Evolutionary conservation across 2,888 invertebrate genomes (phyloP).

Genomic region (Xanthia togata): DNA sequence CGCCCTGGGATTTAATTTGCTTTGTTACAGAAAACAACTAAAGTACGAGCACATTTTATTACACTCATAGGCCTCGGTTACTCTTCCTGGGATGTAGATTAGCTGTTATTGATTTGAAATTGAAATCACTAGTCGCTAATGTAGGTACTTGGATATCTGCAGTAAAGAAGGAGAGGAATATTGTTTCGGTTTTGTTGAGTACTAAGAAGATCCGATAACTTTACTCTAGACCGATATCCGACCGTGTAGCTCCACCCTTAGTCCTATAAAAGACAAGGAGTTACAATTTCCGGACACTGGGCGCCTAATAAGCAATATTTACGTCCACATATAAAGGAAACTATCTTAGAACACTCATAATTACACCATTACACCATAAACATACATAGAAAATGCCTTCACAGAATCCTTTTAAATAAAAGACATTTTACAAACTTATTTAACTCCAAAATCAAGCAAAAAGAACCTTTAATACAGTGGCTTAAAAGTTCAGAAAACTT

Average conservation of each 20-base stretch:
- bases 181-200: background rate
- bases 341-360: conserved; percentile 36
- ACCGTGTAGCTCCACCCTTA: background rate
- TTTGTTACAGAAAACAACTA: conserved; percentile 38
- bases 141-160: too few species aligned
- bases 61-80: conserved; percentile 2
- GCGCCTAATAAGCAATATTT: conserved; percentile 25
- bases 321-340: conserved; percentile 11
- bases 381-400: conserved; percentile 16
- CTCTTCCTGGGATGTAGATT: conserved; percentile 40
- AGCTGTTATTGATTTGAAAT: conserved; percentile 11
- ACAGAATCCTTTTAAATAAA: conserved; percentile 34
- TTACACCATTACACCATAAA: conserved; percentile 42
- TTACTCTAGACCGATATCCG: background rate
- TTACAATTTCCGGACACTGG: background rate
- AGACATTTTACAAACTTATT: conserved; percentile 14
- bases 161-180: background rate
- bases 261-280: conserved; percentile 4
- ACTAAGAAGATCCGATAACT: background rate
- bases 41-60: conserved; percentile 23
- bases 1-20: conserved; percentile 41
- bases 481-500: background rate
- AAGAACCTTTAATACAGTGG: fast-evolving
- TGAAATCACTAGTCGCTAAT: background rate
- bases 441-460: background rate